phyloP scores from a whole-genome alignment of 2,797 vertebrate species.

The Molossus molossus region DNA sequence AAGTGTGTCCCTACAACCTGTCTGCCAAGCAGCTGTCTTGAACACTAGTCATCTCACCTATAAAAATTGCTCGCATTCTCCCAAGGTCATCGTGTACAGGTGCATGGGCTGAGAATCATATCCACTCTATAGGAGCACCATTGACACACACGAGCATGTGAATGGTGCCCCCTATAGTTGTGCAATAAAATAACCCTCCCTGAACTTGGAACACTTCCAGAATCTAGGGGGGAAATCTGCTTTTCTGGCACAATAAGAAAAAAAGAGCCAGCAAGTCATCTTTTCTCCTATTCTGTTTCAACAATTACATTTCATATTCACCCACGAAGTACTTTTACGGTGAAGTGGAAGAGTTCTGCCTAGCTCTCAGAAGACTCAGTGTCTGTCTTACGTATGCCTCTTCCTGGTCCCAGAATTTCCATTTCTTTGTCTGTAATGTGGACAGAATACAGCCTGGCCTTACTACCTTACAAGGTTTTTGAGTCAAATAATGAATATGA shows the following conservation, averaged over 20 bases:
- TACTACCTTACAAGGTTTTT: not conserved
- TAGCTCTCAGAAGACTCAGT: not conserved
- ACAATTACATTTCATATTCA: constrained; percentile 8
- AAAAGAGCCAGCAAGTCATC: not conserved
- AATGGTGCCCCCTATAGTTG: not conserved
- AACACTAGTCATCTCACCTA: not conserved
- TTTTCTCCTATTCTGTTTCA: not conserved
- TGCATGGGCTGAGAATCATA: not conserved
- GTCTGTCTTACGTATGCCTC: not conserved
- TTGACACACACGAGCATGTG: not conserved
- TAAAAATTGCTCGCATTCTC: not conserved
- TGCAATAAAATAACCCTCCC: not conserved
- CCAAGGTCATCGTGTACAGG: not conserved
- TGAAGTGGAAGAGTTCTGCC: not conserved
- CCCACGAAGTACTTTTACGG: not conserved
- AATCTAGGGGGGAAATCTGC: not conserved
- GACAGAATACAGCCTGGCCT: not conserved
- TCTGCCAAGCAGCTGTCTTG: not conserved
- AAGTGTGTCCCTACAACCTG: not conserved
- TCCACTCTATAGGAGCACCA: not conserved
- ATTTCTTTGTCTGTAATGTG: constrained; percentile 24
- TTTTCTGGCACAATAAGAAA: not conserved
- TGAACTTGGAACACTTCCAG: not conserved
- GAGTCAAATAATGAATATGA: constrained; percentile 43
- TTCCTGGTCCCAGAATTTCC: not conserved